phyloP scores from a whole-genome alignment of 1,140 invertebrate species.

The Chionoecetes opilio region DNA sequence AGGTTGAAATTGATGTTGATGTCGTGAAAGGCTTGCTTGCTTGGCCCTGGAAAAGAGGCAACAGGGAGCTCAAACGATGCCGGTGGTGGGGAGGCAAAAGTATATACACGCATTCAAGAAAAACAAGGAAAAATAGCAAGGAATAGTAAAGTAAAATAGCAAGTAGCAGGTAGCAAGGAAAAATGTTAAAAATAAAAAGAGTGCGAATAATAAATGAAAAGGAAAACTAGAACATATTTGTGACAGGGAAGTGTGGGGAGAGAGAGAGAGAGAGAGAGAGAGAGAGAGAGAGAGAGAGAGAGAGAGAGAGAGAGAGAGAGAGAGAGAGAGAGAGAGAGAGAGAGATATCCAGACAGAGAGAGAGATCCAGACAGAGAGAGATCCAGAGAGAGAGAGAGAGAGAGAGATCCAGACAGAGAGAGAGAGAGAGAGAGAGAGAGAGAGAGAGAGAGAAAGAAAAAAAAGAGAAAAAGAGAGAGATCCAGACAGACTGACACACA shows the following conservation, averaged over 20 bases:
- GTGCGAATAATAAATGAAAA: background rate
- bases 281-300: constrained; percentile 10
- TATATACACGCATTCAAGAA: too few relatives aligned
- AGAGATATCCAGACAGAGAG: background rate
- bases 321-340: background rate
- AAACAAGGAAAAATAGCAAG: too few relatives aligned
- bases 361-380: background rate
- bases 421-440: background rate
- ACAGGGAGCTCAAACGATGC: background rate
- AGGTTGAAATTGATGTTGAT: background rate
- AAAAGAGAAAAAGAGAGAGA: constrained; percentile 1
- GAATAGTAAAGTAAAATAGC: too few relatives aligned
- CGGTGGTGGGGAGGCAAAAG: background rate
- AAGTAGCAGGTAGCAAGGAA: too few relatives aligned
- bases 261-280: background rate
- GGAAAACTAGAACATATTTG: too few relatives aligned
- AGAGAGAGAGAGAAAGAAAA: background rate
- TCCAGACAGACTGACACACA: background rate
- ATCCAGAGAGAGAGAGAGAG: background rate
- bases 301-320: background rate
- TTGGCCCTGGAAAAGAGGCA: background rate
- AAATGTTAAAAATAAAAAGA: too few relatives aligned
- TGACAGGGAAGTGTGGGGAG: too few relatives aligned
- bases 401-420: background rate
- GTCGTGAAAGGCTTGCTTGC: background rate